Base-by-base conservation (phyloP, 1,140 invertebrate species). In the Maconellicoccus hirsutus region DNA sequence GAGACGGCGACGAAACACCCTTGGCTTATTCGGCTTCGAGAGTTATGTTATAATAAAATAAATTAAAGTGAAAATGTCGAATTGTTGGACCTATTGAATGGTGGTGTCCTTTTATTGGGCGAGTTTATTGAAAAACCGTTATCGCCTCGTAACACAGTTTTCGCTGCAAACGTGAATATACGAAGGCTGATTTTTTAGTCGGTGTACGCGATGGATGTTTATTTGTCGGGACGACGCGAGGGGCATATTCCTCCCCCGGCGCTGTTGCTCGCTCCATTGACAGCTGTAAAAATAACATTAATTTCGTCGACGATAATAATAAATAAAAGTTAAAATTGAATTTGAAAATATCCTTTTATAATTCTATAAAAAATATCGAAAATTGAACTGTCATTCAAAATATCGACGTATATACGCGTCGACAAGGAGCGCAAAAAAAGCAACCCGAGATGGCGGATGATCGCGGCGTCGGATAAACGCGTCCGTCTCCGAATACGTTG, bases 311-410 rank as follows among this genome's bases (percentile, higher is more conserved):
- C 42, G 42, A 52, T 52, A 52, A 52, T 52, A 52, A 52, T 52
- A 52, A 52, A 52, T 52, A 52, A 52, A 52, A 52, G 42, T 52
- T 52, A 52, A 52, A 52, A 52, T 52, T 52, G 42, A 52, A 52
- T 52, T 52, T 19, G 42, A 52, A 52, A 52, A 52, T 52, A 52
- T 52, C 42, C 42, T 52, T 52, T 52, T 52, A 52, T 52, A 52
- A 52, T 52, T 52, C 42, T 19, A 52, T 52, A 52, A 52, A n/a
- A 52, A 52, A 52, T 52, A 52, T 52, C 42, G 42, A 52, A 52
- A 52, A 52, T 52, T 52, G 42, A 52, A 52, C 42, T 52, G 42
- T 52, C 42, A 52, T 52, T 52, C 42, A 52, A 52, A 52, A 19
- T 52, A 52, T 52, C 42, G 42, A 52, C 42, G 42, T 19, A 3